Evolutionary conservation across 1,140 invertebrate genomes (phyloP).

Genomic region (Drosophila parvula): DNA sequence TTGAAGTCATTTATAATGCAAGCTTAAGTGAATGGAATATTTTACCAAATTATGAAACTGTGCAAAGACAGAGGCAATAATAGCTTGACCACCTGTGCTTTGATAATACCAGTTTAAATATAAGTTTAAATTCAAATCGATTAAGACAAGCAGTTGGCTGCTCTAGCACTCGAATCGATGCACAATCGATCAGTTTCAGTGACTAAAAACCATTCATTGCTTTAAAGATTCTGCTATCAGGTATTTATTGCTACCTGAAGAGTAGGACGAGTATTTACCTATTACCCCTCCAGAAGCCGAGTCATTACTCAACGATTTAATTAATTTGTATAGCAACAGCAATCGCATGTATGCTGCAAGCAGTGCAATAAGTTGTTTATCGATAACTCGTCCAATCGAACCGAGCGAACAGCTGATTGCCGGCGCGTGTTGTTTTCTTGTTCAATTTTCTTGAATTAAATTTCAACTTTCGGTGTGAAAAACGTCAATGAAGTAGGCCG

Average conservation of each 20-base stretch:
- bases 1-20: background rate
- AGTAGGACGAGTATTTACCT: too few relatives aligned
- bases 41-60: background rate
- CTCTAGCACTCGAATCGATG: background rate
- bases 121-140: background rate
- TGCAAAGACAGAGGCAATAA: background rate
- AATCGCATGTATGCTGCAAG: background rate
- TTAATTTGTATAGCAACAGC: too few relatives aligned
- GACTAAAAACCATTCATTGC: too few relatives aligned
- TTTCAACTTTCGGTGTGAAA: background rate
- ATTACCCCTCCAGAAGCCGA: too few relatives aligned
- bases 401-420: conserved; percentile 30
- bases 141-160: background rate
- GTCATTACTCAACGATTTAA: too few relatives aligned
- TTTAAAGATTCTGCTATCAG: too few relatives aligned
- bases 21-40: too few relatives aligned
- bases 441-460: conserved; percentile 7
- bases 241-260: too few relatives aligned
- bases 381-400: conserved; percentile 1
- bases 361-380: background rate
- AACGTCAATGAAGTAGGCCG: conserved; percentile 14
- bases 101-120: background rate
- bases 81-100: background rate
- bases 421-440: conserved; percentile 35
- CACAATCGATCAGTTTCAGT: too few relatives aligned